Base-by-base conservation (phyloP, 1,140 invertebrate species). In the Drosophila parvula region DNA sequence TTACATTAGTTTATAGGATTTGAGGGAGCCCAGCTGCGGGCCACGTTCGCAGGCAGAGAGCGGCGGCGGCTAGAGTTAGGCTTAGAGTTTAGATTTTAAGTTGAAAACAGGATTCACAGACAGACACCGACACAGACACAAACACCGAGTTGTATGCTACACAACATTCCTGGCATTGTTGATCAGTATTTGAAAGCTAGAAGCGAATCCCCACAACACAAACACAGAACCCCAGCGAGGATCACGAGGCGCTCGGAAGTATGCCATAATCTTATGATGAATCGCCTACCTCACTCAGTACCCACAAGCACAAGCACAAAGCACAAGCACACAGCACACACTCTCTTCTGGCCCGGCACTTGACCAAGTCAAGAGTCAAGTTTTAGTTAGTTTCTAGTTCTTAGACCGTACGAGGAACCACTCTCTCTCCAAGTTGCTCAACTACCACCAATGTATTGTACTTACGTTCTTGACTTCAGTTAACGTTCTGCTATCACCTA, bases 81-180 rank as follows among this genome's bases (percentile, higher is more conserved):
- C 41, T 43, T 77, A 73, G 67, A 32, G 27, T 6, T 41, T 71
- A 68, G 62, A 7, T 6, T 6, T 3, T 68, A 73, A 73, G 69
- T 59, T 70, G 44, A 71, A 74, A 74, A 45, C 79, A 71, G 58
- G 67, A 73, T 71, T 41, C 64, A 70, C n/a, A 57, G 48, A 53
- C 28, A 65, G n/a, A 65, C 44, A 74, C 34, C 30, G 12, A 73
- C 34, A 63, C n/a, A 60, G 7, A 51, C 34, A 78, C 32, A 40
- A 58, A 71, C 43, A 74, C 36, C 38, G 43, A 75, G 41, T 22
- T 22, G 22, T 22, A 22, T 22, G 22, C 62, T 14, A 76, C 63
- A 80, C 81, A 88, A 88, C 83, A 88, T 88, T 88, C 83, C 83
- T 88, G 83, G 84, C 83, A 88, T 88, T 79, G 79, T 83, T 86